Base-by-base conservation (phyloP, 2,888 invertebrate species). In the Brachylomia viminalis region DNA sequence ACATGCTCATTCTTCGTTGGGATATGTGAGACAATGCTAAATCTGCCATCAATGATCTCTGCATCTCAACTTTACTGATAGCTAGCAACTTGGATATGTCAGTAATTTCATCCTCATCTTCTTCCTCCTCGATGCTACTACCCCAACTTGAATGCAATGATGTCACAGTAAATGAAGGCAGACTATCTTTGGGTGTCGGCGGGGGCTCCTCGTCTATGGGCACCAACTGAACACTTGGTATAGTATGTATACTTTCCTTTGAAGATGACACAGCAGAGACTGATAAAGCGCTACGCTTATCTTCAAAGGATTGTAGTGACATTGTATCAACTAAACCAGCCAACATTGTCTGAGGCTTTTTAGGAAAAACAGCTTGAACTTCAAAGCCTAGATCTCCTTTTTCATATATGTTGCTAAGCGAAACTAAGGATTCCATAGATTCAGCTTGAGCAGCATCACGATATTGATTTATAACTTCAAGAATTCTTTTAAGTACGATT, bases 331-430 rank as follows among this genome's bases (percentile, higher is more conserved):
- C 15, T n/a, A 64, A 15, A 13, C n/a, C 59, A 33, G 10, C 42
- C 2, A 23, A 3, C 6, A 56, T 61, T 17, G 7, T 8, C 11
- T 54, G 47, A 0, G 77, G 67, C 49, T 65, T 83, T 56, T 17
- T 78, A 15, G 58, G 33, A 5, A 33, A 2, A 38, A 30, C 49
- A 17, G 91, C 83, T 87, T 97, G 97, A 0, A 97, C 97, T 81
- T 97, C 94, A 85, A 98, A 97, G 8, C 98, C 98, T 78, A 98
- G 96, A 91, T 97, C 97, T 20, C 98, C 98, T 82, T 97, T 97
- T 62, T 96, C 94, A 88, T 98, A 98, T 17, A 97, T 94, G 27
- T 96, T 96, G 1, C 94, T 95, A 30, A 97, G 88, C 0, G 97
- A 97, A 38, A 96, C 95, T 61, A 96, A 89, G 52, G 97, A 96